A percentile compares a stretch with the other conserved stretches of the same genome.
Evolutionary conservation across 2,797 vertebrate genomes (phyloP).

Genomic region (Pseudochromis fuscus): DNA sequence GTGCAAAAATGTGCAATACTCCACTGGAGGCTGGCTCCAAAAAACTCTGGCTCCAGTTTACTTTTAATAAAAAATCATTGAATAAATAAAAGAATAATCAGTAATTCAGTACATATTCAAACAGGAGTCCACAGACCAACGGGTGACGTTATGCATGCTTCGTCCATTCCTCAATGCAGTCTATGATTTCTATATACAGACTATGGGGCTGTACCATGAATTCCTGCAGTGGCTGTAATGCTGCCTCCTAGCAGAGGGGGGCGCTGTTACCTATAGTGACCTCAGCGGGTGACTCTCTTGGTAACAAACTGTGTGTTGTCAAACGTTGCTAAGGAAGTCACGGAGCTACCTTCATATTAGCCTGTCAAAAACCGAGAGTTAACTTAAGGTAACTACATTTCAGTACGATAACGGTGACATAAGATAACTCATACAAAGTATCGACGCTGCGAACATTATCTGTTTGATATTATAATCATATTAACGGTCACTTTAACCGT

Average conservation of each 20-base stretch:
- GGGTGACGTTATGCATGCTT: too few species aligned
- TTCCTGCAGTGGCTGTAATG: conserved; percentile 6
- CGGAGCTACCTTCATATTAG: conserved; percentile 26
- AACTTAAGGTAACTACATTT: conserved; percentile 38
- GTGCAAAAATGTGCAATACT: too few species aligned
- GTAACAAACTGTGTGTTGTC: conserved; percentile 73
- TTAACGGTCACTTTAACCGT: conserved; percentile 2
- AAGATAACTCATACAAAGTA: rapidly evolving
- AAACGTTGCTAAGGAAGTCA: conserved; percentile 84
- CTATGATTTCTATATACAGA: too few species aligned
- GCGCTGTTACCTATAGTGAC: conserved; percentile 41
- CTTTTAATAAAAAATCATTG: too few species aligned
- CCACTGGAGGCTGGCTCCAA: too few species aligned
- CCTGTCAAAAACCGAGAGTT: background rate
- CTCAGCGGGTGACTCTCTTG: conserved; percentile 49
- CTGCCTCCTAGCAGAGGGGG: background rate
- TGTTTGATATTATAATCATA: background rate
- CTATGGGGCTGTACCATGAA: too few species aligned
- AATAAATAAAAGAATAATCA: too few species aligned
- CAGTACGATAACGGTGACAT: background rate
- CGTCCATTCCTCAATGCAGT: too few species aligned
- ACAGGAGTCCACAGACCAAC: too few species aligned
- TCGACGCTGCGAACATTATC: rapidly evolving
- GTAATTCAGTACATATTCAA: too few species aligned
- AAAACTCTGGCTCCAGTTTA: too few species aligned